Percentiles rank a stretch among this genome's conserved stretches.
These are phyloP conservation scores for Glareola pratincola DNA, from an alignment of 2,113 vertebrate genomes.

Conservation along the genomic window DNA sequence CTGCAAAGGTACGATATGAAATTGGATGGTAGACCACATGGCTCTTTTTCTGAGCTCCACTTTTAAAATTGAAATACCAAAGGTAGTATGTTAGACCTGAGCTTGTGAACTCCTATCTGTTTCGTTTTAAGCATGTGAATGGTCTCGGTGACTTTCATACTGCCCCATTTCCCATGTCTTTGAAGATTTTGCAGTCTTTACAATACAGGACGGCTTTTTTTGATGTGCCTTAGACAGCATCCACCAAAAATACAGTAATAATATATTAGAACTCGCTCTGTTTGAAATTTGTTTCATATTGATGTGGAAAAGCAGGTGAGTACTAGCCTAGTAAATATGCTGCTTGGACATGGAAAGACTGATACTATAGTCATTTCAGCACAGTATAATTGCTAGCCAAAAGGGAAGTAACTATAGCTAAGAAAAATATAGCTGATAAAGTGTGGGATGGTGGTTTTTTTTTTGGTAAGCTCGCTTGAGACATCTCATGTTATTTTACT, in stretches of 20 bases:
- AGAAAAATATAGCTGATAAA: background rate
- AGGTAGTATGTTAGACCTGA: background rate
- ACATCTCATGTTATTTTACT: background rate
- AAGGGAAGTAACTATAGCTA: background rate
- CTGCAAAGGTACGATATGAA: background rate
- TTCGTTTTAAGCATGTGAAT: background rate
- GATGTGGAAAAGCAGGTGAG: background rate
- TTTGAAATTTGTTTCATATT: background rate
- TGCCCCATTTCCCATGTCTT: rapidly evolving
- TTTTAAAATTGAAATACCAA: background rate
- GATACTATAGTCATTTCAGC: background rate
- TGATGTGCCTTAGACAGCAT: background rate
- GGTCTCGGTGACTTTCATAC: background rate
- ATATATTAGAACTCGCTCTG: background rate
- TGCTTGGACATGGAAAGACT: background rate
- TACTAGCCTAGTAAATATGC: background rate
- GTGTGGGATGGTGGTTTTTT: background rate
- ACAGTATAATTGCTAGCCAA: background rate
- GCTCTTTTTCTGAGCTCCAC: background rate
- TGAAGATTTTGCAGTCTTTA: background rate
- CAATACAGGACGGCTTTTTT: background rate
- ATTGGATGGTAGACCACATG: background rate
- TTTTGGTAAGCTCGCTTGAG: background rate
- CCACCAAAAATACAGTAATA: background rate
- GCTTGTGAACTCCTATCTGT: background rate